These are phyloP conservation scores for Paracanthobrama guichenoti DNA, from an alignment of 2,113 vertebrate genomes.

Conservation along the genomic window DNA sequence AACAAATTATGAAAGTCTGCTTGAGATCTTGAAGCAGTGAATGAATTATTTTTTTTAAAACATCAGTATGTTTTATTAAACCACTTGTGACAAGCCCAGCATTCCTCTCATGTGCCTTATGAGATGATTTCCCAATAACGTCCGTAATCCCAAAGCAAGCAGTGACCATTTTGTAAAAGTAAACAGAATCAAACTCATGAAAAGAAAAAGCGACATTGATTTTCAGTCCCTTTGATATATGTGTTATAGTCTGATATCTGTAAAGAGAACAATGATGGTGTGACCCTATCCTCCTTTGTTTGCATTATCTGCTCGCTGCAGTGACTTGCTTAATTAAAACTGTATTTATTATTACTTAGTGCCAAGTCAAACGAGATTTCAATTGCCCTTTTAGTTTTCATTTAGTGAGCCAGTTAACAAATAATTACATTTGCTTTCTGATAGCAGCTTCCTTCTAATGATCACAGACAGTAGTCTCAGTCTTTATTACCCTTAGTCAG, in stretches of 20 bases:
- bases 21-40: background rate
- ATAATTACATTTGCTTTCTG: constrained; percentile 64
- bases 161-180: constrained; percentile 4
- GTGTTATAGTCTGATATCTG: constrained; percentile 11
- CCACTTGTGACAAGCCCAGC: background rate
- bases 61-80: background rate
- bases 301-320: constrained; percentile 47
- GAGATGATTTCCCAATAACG: constrained; percentile 11
- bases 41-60: background rate
- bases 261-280: constrained; percentile 31
- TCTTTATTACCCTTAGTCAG: constrained; percentile 55
- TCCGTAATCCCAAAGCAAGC: background rate
- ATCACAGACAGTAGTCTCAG: constrained; percentile 57
- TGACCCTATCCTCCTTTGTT: constrained; percentile 37
- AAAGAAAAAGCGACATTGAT: constrained; percentile 44
- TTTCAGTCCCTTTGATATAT: constrained; percentile 46
- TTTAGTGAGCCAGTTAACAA: constrained; percentile 65
- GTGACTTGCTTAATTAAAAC: constrained; percentile 62
- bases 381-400: constrained; percentile 65
- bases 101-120: background rate
- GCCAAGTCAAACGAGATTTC: constrained; percentile 62
- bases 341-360: constrained; percentile 63
- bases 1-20: background rate
- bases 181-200: constrained; percentile 33
- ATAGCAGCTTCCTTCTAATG: constrained; percentile 52